Conservation (phyloP, 2,888 invertebrate genomes). For the Athalia circularis region DNA sequence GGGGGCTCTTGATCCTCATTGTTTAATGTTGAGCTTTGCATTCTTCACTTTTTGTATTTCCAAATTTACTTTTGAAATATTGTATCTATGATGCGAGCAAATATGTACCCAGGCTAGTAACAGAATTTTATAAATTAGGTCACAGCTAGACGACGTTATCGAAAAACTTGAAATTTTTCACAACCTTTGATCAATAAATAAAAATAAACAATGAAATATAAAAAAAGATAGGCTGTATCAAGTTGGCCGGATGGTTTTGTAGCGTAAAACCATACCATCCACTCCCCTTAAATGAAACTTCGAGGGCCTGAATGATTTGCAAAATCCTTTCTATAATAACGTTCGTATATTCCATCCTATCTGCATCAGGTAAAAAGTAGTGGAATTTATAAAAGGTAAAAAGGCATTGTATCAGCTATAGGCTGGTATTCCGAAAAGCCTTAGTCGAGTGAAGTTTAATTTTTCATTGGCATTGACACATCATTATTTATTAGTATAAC, state of each 20-base stretch:
- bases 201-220: neutral
- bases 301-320: slow-evolving; percentile 60
- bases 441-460: slow-evolving; percentile 56
- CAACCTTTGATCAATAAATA: too few species aligned
- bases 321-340: slow-evolving; percentile 51
- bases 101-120: neutral
- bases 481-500: slow-evolving; percentile 49
- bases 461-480: slow-evolving; percentile 63
- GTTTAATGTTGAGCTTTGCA: slow-evolving; percentile 63
- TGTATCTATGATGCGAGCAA: slow-evolving; percentile 22
- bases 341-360: slow-evolving; percentile 43
- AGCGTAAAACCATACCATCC: slow-evolving; percentile 25
- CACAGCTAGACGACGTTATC: too few species aligned
- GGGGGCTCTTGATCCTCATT: slow-evolving; percentile 51
- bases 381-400: slow-evolving; percentile 46
- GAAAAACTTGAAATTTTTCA: neutral
- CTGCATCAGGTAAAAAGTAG: slow-evolving; percentile 54
- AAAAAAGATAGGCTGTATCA: neutral
- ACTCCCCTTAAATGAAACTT: slow-evolving; percentile 34
- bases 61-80: slow-evolving; percentile 44
- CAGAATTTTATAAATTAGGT: neutral
- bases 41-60: slow-evolving; percentile 49
- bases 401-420: slow-evolving; percentile 47
- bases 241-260: slow-evolving; percentile 13
- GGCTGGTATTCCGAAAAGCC: slow-evolving; percentile 43